Conservation (phyloP, 2,797 vertebrate genomes). For the Delichon dasypus region DNA sequence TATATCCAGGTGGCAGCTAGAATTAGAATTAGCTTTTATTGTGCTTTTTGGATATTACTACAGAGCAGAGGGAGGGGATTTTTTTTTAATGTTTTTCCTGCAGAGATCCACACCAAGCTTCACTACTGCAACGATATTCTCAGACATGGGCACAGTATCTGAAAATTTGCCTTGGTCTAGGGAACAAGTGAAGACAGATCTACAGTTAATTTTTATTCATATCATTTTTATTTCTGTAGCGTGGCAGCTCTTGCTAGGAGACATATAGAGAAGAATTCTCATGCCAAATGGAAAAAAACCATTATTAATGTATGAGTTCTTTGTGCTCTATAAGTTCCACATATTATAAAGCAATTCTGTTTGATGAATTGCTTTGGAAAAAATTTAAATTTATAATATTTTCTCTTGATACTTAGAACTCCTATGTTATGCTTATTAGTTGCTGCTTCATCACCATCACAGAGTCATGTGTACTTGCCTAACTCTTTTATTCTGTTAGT, state of each 20-base stretch:
- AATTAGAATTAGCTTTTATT: not conserved
- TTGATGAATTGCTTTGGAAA: not conserved
- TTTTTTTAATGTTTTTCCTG: not conserved
- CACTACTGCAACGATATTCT: not conserved
- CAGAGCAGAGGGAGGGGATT: not conserved
- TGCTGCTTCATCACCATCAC: not conserved
- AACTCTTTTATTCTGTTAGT: not conserved
- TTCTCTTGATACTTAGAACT: not conserved
- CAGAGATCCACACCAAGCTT: not conserved
- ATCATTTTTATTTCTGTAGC: constrained; percentile 26
- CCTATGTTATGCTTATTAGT: not conserved
- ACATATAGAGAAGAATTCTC: constrained; percentile 27
- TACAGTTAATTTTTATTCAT: constrained; percentile 46
- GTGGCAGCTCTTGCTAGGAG: constrained; percentile 13
- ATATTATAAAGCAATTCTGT: not conserved
- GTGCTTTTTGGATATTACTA: not conserved
- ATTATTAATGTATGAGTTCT: not conserved
- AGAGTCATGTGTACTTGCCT: not conserved
- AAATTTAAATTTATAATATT: not conserved
- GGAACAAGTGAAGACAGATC: not conserved
- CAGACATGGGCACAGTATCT: not conserved
- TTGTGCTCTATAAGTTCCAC: not conserved
- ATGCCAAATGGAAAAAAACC: constrained; percentile 7
- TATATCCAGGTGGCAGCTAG: not conserved
- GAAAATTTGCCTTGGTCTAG: not conserved